Base-by-base conservation (phyloP, 1,140 invertebrate species). In the Cyclargus thomasi region DNA sequence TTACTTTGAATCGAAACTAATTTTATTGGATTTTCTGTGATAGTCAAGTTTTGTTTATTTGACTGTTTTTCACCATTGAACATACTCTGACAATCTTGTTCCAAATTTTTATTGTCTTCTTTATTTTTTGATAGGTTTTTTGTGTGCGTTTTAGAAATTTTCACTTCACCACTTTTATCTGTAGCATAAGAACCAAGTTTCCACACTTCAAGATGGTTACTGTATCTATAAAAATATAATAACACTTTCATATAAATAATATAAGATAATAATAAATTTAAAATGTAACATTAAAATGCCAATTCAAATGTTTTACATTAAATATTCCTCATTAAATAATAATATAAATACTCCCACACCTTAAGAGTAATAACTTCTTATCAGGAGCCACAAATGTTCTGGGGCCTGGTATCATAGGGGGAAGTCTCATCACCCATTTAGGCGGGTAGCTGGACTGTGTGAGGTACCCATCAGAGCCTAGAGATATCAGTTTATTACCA, bases 391-490 rank as follows among this genome's bases (percentile, higher is more conserved):
- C 73, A 18, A 86, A 87, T n/a, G 94, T 93, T 67, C 93, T 92
- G 0, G 92, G 92, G 20, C 90, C 82, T 79, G 94, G 92, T 11
- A 95, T 83, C 73, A 96, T 90, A 2, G 95, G 95, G 7, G 95
- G 95, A 83, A 95, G 94, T 82, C 95, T 94, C 64, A 94, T 87
- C 4, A 95, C 80, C 69, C 92, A 91, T 87, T 94, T 94, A 1
- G 93, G 94, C 3, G 92, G 93, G 8, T 92, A 93, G 73, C 91
- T 93, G 59, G 93, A 94, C 20, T 95, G 83, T 4, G 94, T 93
- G 1, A 97, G 85, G 78, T 96, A 94, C 1, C 95, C 95, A 89
- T 97, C 95, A 18, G 95, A 91, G 36, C 95, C 97, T 70, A 94
- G 95, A 2, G 96, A 97, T 78, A 95, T 93, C 21, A 98, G 86